A percentile compares a stretch with the other conserved stretches of the same genome.
Evolutionary conservation across 2,888 invertebrate species (phyloP).

Genomic region (Clanis bilineata): DNA sequence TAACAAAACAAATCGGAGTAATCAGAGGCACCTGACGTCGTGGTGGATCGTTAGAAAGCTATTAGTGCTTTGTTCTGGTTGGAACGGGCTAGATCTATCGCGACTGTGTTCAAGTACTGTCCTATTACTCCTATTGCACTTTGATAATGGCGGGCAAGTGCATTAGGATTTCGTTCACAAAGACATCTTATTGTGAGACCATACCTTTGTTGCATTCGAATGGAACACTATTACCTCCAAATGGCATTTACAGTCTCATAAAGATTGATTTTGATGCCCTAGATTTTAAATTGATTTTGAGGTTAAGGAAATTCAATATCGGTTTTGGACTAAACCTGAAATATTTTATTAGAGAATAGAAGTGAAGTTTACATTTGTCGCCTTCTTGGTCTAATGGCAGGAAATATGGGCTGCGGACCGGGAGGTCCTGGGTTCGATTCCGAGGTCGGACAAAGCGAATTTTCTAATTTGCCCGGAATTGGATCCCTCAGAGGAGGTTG

Average conservation of each 20-base stretch:
- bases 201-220: not conserved
- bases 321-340: no score
- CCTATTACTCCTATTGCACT: not conserved
- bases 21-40: not conserved
- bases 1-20: not conserved
- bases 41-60: conserved; percentile 9
- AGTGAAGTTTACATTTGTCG: no score
- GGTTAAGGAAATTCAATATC: not conserved
- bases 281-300: not conserved
- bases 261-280: not conserved
- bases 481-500: no score
- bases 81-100: not conserved
- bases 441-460: no score
- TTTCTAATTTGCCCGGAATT: no score
- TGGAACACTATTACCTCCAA: not conserved
- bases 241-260: not conserved
- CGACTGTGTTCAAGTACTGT: not conserved
- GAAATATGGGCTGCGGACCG: no score
- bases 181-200: not conserved
- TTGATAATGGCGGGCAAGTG: not conserved
- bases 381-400: no score
- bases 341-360: no score
- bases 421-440: no score
- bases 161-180: not conserved
- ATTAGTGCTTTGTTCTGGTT: conserved; percentile 3